These are phyloP conservation scores for Macroramphosus scolopax DNA, from an alignment of 2,797 vertebrate species.

Conservation along the genomic window DNA sequence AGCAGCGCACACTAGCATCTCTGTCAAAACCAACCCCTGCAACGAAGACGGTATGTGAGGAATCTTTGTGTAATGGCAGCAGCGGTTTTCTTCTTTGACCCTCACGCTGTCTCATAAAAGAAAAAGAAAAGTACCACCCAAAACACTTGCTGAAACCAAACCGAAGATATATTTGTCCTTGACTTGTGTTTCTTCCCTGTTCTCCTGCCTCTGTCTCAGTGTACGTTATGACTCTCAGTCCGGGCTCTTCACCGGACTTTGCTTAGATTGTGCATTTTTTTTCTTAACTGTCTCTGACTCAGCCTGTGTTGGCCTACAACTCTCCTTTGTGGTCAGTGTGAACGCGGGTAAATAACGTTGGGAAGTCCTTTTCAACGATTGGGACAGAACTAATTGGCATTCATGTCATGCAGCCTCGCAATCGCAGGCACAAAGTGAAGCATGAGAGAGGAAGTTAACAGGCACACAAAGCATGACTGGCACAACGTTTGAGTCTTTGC, in stretches of 20 bases:
- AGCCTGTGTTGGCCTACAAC: slow-evolving; percentile 52
- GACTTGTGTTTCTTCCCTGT: slow-evolving; percentile 11
- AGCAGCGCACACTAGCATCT: slow-evolving; percentile 98
- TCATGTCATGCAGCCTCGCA: slow-evolving; percentile 57
- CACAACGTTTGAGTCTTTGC: too few relatives aligned
- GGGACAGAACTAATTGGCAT: slow-evolving; percentile 74
- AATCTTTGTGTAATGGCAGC: slow-evolving; percentile 58
- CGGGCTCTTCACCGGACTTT: slow-evolving; percentile 70
- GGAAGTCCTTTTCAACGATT: slow-evolving; percentile 62
- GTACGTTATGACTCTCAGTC: slow-evolving; percentile 69
- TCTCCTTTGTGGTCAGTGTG: slow-evolving; percentile 44
- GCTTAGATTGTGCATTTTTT: slow-evolving; percentile 72
- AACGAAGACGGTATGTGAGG: slow-evolving; percentile 71
- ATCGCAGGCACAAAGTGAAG: slow-evolving; percentile 57
- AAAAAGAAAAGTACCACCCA: slow-evolving; percentile 2
- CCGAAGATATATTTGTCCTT: too few relatives aligned
- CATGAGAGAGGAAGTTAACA: slow-evolving; percentile 52
- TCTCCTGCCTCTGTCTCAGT: slow-evolving; percentile 28
- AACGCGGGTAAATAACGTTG: slow-evolving; percentile 62
- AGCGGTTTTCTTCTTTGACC: slow-evolving; percentile 43
- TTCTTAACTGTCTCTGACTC: slow-evolving; percentile 61
- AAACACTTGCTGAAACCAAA: slow-evolving; percentile 3
- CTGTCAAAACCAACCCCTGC: slow-evolving; percentile 98
- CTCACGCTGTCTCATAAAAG: slow-evolving; percentile 37
- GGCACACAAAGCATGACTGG: slow-evolving; percentile 54